Base-by-base conservation (phyloP, 2,888 invertebrate genomes). In the Stegophylla sp. region DNA sequence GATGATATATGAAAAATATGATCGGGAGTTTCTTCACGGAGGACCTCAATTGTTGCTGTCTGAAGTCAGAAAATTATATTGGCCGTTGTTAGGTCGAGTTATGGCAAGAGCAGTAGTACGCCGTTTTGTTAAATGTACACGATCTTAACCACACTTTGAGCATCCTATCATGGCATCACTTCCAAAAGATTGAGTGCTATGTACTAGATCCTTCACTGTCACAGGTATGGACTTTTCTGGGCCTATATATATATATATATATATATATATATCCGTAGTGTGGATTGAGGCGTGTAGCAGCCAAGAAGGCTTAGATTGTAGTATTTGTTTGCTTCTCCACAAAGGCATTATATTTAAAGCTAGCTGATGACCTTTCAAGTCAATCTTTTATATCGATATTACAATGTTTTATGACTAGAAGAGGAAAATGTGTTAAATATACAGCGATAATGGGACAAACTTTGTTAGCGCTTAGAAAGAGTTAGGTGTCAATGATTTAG, bases 321-420 rank as follows among this genome's bases (percentile, higher is more conserved):
- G 12, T 56, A n/a, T 56, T 56, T 56, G 56, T 56, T n/a, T 56
- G 56, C 23, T 61, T 61, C 10, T 26, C 61, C 61, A 61, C 61
- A 26, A 23, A 28, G 20, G 64, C 64, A 10, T 20, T 66, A 43
- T 43, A 66, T 66, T 43, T 66, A 10, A 43, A 66, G 23, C 43
- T 67, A 17, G 67, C 17, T 43, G 48, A 43, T 23, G 48, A 67
- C 9, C 45, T 67, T 48, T 45, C 45, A 23, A 61, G 26, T 26
- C 13, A 4, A 15, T 23, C 61, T 1, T 61, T 61, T 28, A 61
- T 61, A 10, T 23, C 45, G 45, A 23, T 45, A 67, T 26, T 67
- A 13, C 45, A 17, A 15, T 48, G 67, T 23, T 67, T 67, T 26
- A 67, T 67, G 48, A 15, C 67, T 26, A 66, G 66, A 45, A 66